Evolutionary conservation across 1,140 invertebrate species (phyloP).

Genomic region (Drosophila rhopaloa): DNA sequence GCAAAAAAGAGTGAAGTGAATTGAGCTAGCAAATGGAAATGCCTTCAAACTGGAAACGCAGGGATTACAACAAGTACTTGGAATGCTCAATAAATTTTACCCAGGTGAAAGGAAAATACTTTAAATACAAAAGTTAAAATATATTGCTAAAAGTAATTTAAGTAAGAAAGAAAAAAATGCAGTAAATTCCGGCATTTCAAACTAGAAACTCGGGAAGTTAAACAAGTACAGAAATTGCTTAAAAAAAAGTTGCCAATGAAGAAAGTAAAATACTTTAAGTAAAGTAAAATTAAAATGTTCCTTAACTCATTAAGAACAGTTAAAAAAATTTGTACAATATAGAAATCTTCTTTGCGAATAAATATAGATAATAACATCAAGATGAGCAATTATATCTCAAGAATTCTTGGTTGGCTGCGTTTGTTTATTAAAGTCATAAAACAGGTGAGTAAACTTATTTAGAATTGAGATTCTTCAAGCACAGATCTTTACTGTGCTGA

Average conservation of each 20-base stretch:
- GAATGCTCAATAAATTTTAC: constrained; percentile 11
- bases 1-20: constrained; percentile 12
- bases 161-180: too few relatives aligned
- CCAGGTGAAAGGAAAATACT: constrained; percentile 18
- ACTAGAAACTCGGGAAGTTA: background rate
- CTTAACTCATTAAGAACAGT: too few relatives aligned
- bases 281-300: too few relatives aligned
- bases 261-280: too few relatives aligned
- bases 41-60: background rate
- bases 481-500: background rate
- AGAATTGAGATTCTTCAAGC: background rate
- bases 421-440: background rate
- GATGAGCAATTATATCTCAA: background rate
- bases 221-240: too few relatives aligned
- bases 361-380: background rate
- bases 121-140: background rate
- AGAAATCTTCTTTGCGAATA: too few relatives aligned
- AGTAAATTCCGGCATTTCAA: background rate
- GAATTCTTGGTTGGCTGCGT: background rate
- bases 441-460: background rate
- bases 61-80: background rate
- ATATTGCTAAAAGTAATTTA: too few relatives aligned
- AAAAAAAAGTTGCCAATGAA: too few relatives aligned
- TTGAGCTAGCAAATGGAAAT: constrained; percentile 1
- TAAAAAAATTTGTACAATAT: too few relatives aligned